Percentiles rank a stretch among this genome's conserved stretches.
phyloP scores from a whole-genome alignment of 2,113 vertebrate genomes.

The Megaptera novaeangliae region DNA sequence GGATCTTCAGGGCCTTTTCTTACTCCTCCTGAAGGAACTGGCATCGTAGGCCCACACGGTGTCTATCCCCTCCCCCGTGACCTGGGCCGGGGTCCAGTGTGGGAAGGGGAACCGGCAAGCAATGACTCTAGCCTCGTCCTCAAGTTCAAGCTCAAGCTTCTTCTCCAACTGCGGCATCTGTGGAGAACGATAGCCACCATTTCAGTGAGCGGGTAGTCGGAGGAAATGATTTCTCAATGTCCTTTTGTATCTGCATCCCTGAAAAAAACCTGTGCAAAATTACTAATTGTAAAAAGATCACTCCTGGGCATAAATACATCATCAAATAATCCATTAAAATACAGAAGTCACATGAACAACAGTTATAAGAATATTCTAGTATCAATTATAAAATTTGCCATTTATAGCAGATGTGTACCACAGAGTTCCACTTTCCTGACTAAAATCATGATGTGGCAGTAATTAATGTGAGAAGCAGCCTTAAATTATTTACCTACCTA shows the following conservation, averaged over 20 bases:
- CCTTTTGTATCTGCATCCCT: not conserved
- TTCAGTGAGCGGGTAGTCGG: not conserved
- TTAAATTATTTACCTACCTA: not conserved
- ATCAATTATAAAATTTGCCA: not conserved
- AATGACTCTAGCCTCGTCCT: slow-evolving; percentile 85
- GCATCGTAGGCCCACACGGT: slow-evolving; percentile 93
- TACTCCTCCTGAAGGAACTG: slow-evolving; percentile 64
- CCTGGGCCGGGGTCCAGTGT: slow-evolving; percentile 87
- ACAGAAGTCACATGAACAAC: not conserved
- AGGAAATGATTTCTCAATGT: not conserved
- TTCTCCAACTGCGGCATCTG: slow-evolving; percentile 93
- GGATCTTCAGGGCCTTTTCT: not conserved
- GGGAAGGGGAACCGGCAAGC: slow-evolving; percentile 98
- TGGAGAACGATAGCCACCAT: slow-evolving; percentile 26
- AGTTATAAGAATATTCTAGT: not conserved
- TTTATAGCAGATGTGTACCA: not conserved
- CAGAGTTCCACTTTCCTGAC: not conserved
- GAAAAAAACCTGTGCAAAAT: not conserved
- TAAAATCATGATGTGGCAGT: not conserved
- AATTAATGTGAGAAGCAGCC: not conserved
- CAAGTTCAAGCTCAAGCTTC: slow-evolving; percentile 90
- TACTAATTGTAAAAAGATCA: not conserved
- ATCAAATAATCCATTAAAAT: not conserved
- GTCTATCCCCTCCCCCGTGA: slow-evolving; percentile 89
- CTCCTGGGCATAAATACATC: not conserved